Percentiles rank a stretch among this genome's conserved stretches.
These are phyloP conservation scores for Caenorhabditis remanei DNA, from an alignment of 1,140 invertebrate species.

Conservation along the genomic window DNA sequence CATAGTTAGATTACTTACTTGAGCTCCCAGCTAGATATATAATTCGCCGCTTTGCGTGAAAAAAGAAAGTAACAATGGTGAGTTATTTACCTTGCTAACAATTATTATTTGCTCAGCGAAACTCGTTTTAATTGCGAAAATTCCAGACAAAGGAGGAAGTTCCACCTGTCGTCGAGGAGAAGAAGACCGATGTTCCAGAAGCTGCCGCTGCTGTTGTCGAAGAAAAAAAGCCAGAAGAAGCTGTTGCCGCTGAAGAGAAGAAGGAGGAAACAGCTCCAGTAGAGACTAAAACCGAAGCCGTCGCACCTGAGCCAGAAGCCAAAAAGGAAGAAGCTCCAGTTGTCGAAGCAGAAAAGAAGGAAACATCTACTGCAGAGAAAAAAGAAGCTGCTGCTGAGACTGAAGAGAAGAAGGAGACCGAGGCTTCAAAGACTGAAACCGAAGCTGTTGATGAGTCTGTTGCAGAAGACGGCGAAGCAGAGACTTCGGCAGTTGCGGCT, in stretches of 20 bases:
- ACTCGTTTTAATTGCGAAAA: too few relatives aligned
- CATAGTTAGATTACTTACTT: too few relatives aligned
- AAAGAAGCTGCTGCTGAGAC: conserved; percentile 42
- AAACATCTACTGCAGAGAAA: conserved; percentile 10
- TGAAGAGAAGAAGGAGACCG: conserved; percentile 50
- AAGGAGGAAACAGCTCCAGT: conserved; percentile 34
- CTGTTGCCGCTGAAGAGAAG: neutral
- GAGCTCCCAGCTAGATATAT: too few relatives aligned
- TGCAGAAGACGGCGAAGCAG: conserved; percentile 10
- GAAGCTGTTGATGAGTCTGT: conserved; percentile 61
- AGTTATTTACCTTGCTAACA: too few relatives aligned
- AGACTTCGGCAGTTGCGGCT: neutral
- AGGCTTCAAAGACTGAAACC: conserved; percentile 49
- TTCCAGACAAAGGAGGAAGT: conserved; percentile 34
- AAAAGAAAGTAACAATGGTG: neutral
- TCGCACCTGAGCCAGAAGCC: neutral
- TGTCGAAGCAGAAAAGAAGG: conserved; percentile 3
- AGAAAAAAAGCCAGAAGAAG: neutral
- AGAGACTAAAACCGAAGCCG: neutral
- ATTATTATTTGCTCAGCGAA: neutral
- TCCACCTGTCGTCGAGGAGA: conserved; percentile 21
- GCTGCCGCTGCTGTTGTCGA: neutral
- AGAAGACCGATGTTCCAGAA: neutral
- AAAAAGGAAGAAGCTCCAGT: conserved; percentile 55
- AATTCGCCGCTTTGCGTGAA: neutral